Percentiles rank a stretch among this genome's conserved stretches.
phyloP scores from a whole-genome alignment of 2,113 vertebrate genomes.

The Atlantisia rogersi region DNA sequence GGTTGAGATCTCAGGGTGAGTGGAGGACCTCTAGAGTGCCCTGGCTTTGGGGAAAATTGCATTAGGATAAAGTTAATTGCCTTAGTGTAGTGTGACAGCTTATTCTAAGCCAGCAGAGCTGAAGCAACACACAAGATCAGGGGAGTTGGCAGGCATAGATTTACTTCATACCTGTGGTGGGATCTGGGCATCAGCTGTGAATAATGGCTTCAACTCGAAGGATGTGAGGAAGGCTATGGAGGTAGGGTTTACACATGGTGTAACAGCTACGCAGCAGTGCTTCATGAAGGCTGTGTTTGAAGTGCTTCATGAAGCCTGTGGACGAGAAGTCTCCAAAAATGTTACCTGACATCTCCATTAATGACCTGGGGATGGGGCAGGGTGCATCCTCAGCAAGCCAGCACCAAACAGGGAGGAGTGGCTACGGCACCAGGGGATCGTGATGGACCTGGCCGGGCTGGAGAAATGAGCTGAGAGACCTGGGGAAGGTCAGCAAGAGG shows the following conservation, averaged over 20 bases:
- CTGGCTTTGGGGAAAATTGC: neutral
- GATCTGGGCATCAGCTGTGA: neutral
- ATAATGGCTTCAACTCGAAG: neutral
- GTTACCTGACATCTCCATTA: neutral
- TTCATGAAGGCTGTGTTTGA: neutral
- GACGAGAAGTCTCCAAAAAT: neutral
- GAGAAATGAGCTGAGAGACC: neutral
- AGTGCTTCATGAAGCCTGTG: neutral
- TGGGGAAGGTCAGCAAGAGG: neutral
- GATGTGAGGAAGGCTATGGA: neutral
- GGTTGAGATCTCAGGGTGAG: fast-evolving
- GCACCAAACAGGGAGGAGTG: neutral
- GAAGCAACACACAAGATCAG: neutral
- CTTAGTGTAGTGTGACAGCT: neutral
- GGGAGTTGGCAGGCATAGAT: fast-evolving
- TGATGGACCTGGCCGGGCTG: neutral
- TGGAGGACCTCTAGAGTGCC: neutral
- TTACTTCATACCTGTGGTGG: neutral
- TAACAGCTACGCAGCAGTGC: neutral
- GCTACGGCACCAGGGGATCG: neutral
- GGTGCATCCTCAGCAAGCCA: neutral
- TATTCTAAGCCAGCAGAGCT: neutral
- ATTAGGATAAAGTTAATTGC: neutral
- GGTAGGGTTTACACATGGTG: fast-evolving
- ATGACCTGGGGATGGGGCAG: neutral